Evolutionary conservation across 2,797 vertebrate genomes (phyloP), one percentile per base, ranked within the genome.

Genomic region (Hafferia zeledoni): DNA sequence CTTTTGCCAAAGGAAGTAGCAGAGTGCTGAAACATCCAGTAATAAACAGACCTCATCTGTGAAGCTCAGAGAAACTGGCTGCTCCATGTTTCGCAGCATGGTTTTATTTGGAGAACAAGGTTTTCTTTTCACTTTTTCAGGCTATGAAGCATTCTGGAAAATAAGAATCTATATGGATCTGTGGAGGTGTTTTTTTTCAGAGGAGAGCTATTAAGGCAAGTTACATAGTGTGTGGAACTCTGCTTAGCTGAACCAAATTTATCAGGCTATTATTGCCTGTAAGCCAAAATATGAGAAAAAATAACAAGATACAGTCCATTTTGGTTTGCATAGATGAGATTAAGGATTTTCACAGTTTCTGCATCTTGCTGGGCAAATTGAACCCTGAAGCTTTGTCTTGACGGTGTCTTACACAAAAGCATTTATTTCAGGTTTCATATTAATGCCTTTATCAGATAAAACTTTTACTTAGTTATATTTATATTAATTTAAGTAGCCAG

Each of bases 401-500:
- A 76, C 70, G 74, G 82, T 61, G 60, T 96, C 59, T 91, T 71
- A 96, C 77, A 96, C 43, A 96, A 90, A 95, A 87, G 15, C 61
- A 95, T 94, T 97, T 96, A 82, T 97, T 95, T 92, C 27, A 46
- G 64, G 57, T 96, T 93, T 93, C 71, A 41, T 85, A 89, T 92
- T 85, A 92, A 96, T 84, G 84, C n/a, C 74, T 97, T 96, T 93
- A 94, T 96, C 82, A 92, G 94, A 92, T 87, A 57, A 93, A 97
- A 96, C 87, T 96, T 98, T 97, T 93, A 96, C 84, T 97, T 96
- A 95, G 87, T 94, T 87, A 76, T 94, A 94, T 96, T 96, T 92
- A 30, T 97, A 97, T 94, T 95, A 97, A 97, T 97, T 97, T 97
- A 95, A 94, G 89, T 80, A 94, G 93, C 67, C 95, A 74, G 72